These are phyloP conservation scores for Ostrea edulis DNA, from an alignment of 1,140 invertebrate genomes.

Conservation along the genomic window DNA sequence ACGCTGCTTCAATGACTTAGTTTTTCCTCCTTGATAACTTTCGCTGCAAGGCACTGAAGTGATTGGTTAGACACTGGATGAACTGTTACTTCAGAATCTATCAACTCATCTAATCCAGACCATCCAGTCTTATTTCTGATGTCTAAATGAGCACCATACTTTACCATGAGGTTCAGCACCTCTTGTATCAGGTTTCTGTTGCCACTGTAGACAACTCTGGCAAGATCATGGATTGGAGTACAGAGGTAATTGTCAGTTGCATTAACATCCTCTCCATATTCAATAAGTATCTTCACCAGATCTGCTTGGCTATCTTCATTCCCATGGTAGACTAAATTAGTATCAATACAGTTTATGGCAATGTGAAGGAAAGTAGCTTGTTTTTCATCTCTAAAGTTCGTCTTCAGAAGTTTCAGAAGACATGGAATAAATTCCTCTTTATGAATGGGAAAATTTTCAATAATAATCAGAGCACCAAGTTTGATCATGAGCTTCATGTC, in stretches of 20 bases:
- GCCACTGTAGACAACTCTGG: not conserved
- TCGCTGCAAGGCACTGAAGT: not conserved
- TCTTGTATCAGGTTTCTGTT: not conserved
- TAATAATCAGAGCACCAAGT: not conserved
- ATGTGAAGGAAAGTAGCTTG: not conserved
- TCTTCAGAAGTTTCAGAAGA: not conserved
- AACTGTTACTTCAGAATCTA: not conserved
- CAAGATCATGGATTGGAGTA: not conserved
- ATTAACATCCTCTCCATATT: not conserved
- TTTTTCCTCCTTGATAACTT: not conserved
- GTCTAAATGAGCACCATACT: slow-evolving; percentile 21
- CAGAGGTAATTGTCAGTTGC: slow-evolving; percentile 13
- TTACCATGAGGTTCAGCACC: not conserved
- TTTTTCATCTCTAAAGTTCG: slow-evolving; percentile 10
- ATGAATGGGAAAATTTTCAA: not conserved
- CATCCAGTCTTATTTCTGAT: not conserved
- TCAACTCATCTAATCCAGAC: not conserved
- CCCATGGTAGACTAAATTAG: not conserved
- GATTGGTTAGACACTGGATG: not conserved
- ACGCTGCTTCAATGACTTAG: not conserved
- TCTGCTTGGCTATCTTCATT: not conserved
- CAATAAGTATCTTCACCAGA: not conserved
- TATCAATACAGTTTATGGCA: not conserved
- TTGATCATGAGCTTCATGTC: slow-evolving; percentile 6
- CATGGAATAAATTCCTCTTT: not conserved